Evolutionary conservation across 2,113 vertebrate genomes (phyloP), one percentile per base, ranked within the genome.

Genomic region (Neopipo cinnamomea): DNA sequence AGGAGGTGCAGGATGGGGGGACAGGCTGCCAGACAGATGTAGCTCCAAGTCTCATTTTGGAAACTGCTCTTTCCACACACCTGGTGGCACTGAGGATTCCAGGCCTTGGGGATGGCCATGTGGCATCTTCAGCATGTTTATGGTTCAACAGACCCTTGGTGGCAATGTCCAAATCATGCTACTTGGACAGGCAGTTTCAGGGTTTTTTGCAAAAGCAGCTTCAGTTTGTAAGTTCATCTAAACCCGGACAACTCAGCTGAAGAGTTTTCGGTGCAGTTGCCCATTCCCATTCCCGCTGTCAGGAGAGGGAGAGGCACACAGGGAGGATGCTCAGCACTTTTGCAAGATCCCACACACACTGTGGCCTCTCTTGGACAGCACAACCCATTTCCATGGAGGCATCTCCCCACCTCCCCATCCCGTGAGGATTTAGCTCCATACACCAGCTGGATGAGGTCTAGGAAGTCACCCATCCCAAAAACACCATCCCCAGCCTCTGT

Each of bases 61-160:
- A 91, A 97, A 7, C 92, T 96, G 46, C 87, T 84, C 95, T 59
- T 97, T 95, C 96, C 96, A 97, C 3, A 17, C 93, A 70, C 97
- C 87, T 1, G 88, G 80, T 30, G 96, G 91, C 47, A 92, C 20
- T 0, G 37, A 35, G 35, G 78, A 94, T 49, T 96, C 90, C 46
- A 97, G 85, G 4, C 89, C 94, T 87, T 97, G 71, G 16, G 50
- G 23, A 5, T 5, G 18, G 23, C n/a, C 68, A 12, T 2, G 0
- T 4, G 6, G 11, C n/a, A 74, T 27, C 44, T 85, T 1, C 1
- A 27, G n/a, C 35, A 42, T 19, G 17, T 39, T 33, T 6, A 5
- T 13, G 20, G 37, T n/a, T 19, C 3, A 2, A 16, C 35, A 82
- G 44, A 47, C 35, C 46, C 28, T 46, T 1, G 0, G 33, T 30